Base-by-base conservation (phyloP, 2,113 vertebrate species). In the Rafetus swinhoei region DNA sequence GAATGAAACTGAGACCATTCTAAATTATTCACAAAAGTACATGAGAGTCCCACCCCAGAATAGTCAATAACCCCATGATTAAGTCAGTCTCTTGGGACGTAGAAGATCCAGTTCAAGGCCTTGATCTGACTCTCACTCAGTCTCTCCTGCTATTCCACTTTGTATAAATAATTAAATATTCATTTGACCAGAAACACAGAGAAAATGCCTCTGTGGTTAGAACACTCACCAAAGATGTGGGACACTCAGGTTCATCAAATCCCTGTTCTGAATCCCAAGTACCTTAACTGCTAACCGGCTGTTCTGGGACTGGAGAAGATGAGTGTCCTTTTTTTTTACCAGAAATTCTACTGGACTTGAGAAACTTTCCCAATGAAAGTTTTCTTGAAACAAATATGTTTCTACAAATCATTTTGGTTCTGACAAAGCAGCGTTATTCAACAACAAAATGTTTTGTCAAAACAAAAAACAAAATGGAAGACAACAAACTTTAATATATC, bases 321-420 rank as follows among this genome's bases (percentile, higher is more conserved):
- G 27, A 6, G 62, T 11, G 16, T 86, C 60, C n/a, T 18, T 7
- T 19, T 83, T 13, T 88, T 32, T 16, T 35, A n/a, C 9, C 15
- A 76, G 10, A 82, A 94, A 91, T 79, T 76, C 25, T 19, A 27
- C 54, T 21, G 21, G 72, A 95, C 62, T 60, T 19, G 55, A 55
- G 8, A 35, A 87, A 79, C 1, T 55, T 3, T 3, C 82, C 88
- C 60, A 69, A 57, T 85, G 54, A 9, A 79, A 62, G 25, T 72
- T 50, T 9, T 90, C 1, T 22, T 86, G 21, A 56, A 93, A 85
- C 0, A 0, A 3, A 4, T 5, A 74, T 65, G 29, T 65, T 65
- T 32, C 62, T 32, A 65, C 7, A 32, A 65, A 65, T 32, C 14
- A 32, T 32, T 65, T 65, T 32, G 62, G 29, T 65, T 65, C 16